Conservation (phyloP, 2,888 invertebrate genomes). For the Cephalotes varians region DNA sequence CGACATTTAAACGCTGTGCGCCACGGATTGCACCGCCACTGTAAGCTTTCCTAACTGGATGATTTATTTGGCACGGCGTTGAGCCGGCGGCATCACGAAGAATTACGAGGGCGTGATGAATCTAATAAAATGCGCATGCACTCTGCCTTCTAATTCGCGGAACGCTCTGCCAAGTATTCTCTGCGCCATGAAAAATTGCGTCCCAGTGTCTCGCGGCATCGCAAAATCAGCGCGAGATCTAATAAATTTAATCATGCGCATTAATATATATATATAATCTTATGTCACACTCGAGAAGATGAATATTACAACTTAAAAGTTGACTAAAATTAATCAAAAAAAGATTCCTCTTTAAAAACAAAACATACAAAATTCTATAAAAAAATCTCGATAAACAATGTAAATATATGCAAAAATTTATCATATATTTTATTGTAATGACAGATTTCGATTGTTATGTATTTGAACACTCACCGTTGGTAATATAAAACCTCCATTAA, state of each 20-base stretch:
- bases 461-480: neutral
- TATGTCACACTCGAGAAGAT: neutral
- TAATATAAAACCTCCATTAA: too few species aligned
- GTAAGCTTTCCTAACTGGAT: slow-evolving; percentile 75
- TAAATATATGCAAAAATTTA: neutral
- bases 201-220: neutral
- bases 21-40: slow-evolving; percentile 71
- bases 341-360: neutral
- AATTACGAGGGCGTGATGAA: slow-evolving; percentile 75
- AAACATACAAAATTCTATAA: neutral
- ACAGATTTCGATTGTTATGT: neutral
- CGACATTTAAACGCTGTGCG: slow-evolving; percentile 74
- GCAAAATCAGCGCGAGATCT: slow-evolving; percentile 9
- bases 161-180: slow-evolving; percentile 54
- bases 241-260: neutral
- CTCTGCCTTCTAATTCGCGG: slow-evolving; percentile 67
- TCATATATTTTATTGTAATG: neutral
- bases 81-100: slow-evolving; percentile 70
- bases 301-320: neutral
- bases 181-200: slow-evolving; percentile 4
- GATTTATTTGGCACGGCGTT: slow-evolving; percentile 75
- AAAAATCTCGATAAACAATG: neutral
- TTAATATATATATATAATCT: neutral
- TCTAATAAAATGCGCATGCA: slow-evolving; percentile 73
- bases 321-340: neutral